Percentiles rank a stretch among this genome's conserved stretches.
Conservation (phyloP, 92 coral and sea anemone genomes). For the Epizoanthus rinbou region DNA sequence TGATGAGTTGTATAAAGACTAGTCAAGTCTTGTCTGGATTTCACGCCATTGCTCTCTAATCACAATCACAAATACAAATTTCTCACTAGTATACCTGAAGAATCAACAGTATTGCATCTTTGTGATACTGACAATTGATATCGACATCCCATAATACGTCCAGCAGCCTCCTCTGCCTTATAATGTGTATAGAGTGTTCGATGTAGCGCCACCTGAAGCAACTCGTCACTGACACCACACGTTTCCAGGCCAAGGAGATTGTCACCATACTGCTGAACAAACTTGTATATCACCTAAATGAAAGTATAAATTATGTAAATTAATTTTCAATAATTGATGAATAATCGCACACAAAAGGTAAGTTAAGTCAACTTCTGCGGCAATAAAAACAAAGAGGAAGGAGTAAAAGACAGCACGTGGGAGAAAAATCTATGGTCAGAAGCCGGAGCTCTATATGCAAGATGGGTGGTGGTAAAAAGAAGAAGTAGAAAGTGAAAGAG, state of each 20-base stretch:
- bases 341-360: neutral
- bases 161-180: slow-evolving; percentile 53
- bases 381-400: neutral
- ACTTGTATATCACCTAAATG: slow-evolving; percentile 55
- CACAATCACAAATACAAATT: too few relatives aligned
- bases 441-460: neutral
- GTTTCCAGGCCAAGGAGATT: slow-evolving; percentile 70
- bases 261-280: slow-evolving; percentile 63
- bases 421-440: neutral
- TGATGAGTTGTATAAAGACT: too few relatives aligned
- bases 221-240: slow-evolving; percentile 69
- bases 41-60: too few relatives aligned
- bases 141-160: slow-evolving; percentile 71
- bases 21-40: too few relatives aligned
- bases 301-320: too few relatives aligned
- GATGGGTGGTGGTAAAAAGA: neutral
- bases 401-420: neutral
- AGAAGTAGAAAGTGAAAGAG: neutral
- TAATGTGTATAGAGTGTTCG: slow-evolving; percentile 48
- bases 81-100: slow-evolving; percentile 4
- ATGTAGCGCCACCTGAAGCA: slow-evolving; percentile 51
- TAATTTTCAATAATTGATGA: too few relatives aligned
- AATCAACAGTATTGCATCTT: slow-evolving; percentile 64
- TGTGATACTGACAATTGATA: slow-evolving; percentile 49
- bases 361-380: neutral